These are phyloP conservation scores for Euplagia quadripunctaria DNA, from an alignment of 2,888 invertebrate species.

Conservation along the genomic window DNA sequence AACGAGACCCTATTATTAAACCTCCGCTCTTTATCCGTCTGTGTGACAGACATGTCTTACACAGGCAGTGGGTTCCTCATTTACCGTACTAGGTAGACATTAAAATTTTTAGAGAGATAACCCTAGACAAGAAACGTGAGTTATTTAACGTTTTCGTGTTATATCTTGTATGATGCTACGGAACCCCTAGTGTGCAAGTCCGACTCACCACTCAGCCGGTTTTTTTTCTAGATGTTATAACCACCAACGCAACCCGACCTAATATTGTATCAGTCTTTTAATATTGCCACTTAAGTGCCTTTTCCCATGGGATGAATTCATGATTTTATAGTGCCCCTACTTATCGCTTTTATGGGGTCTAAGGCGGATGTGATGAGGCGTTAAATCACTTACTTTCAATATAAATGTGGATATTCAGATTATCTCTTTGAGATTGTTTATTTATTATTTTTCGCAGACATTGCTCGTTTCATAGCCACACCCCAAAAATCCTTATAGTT, in stretches of 20 bases:
- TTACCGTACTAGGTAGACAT: too few species aligned
- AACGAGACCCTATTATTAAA: too few species aligned
- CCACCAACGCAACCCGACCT: slow-evolving; percentile 67
- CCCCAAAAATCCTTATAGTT: too few species aligned
- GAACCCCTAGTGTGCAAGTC: not conserved
- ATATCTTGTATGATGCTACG: too few species aligned
- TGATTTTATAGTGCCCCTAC: slow-evolving; percentile 70
- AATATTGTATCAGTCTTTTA: slow-evolving; percentile 57
- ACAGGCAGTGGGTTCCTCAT: not conserved
- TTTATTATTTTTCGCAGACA: slow-evolving; percentile 11
- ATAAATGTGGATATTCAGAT: slow-evolving; percentile 34
- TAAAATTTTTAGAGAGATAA: too few species aligned
- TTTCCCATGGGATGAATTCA: slow-evolving; percentile 65
- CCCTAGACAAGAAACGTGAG: too few species aligned
- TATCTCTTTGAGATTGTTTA: slow-evolving; percentile 35
- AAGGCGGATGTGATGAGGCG: slow-evolving; percentile 44
- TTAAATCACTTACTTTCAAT: slow-evolving; percentile 51
- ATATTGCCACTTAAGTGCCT: slow-evolving; percentile 66
- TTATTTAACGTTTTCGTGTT: too few species aligned
- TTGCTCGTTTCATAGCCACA: not conserved
- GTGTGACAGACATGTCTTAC: not conserved
- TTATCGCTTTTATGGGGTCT: slow-evolving; percentile 70
- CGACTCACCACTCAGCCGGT: not conserved
- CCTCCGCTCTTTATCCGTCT: too few species aligned
- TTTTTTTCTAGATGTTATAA: slow-evolving; percentile 50